Percentiles rank a stretch among this genome's conserved stretches.
These are phyloP conservation scores for Enteromius unitaeniatus DNA, from an alignment of 2,797 vertebrate genomes.

Conservation along the genomic window DNA sequence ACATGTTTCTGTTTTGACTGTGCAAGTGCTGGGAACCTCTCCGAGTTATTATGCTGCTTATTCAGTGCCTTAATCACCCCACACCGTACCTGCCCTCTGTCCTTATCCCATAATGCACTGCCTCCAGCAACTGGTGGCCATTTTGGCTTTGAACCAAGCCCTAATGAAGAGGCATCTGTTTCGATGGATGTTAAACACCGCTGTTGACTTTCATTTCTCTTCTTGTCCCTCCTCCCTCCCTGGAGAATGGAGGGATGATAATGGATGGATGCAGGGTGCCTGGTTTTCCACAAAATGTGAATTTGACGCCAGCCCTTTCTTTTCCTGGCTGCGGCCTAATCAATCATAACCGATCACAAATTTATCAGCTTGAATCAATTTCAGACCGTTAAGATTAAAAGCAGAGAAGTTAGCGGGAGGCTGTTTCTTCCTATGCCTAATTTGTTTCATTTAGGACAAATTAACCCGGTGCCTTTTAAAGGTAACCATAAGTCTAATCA, in stretches of 20 bases:
- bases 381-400: slow-evolving; percentile 96
- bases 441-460: slow-evolving; percentile 79
- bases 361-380: slow-evolving; percentile 99
- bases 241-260: slow-evolving; percentile 66
- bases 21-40: slow-evolving; percentile 74
- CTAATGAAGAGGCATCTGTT: slow-evolving; percentile 71
- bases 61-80: slow-evolving; percentile 84
- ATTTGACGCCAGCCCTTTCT: slow-evolving; percentile 83
- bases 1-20: slow-evolving; percentile 77
- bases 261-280: slow-evolving; percentile 65
- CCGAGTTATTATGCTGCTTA: slow-evolving; percentile 78
- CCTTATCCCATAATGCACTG: slow-evolving; percentile 60
- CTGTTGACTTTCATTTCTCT: slow-evolving; percentile 73
- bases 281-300: slow-evolving; percentile 65
- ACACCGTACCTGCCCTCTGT: slow-evolving; percentile 79
- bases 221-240: slow-evolving; percentile 69
- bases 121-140: slow-evolving; percentile 60
- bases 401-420: slow-evolving; percentile 71
- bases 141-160: slow-evolving; percentile 64
- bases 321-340: slow-evolving; percentile 81
- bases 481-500: slow-evolving; percentile 33
- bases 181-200: slow-evolving; percentile 73
- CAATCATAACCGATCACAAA: slow-evolving; percentile 94
- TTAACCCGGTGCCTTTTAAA: slow-evolving; percentile 54
- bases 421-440: slow-evolving; percentile 76